Percentiles rank a stretch among this genome's conserved stretches.
Evolutionary conservation across 2,888 invertebrate species (phyloP).

Genomic region (Hydrotaea diabolus): DNA sequence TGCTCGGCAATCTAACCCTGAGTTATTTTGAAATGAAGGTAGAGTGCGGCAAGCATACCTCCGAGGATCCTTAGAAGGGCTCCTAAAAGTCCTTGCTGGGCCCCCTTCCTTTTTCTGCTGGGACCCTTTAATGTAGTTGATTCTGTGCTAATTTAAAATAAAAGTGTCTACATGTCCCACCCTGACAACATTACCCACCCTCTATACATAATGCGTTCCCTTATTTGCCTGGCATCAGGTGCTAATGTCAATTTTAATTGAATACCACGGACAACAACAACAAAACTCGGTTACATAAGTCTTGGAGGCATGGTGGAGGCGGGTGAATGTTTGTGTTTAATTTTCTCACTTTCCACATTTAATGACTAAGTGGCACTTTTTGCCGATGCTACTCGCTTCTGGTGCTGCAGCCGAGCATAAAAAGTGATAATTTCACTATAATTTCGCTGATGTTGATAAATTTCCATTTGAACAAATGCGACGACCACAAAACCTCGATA

Average conservation of each 20-base stretch:
- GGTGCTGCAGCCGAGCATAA: background rate
- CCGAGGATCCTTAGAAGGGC: too few species aligned
- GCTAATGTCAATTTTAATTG: conserved; percentile 7
- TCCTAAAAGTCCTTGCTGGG: too few species aligned
- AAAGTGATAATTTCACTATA: conserved; percentile 21
- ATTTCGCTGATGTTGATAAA: conserved; percentile 12
- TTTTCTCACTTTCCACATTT: background rate
- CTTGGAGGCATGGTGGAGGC: background rate
- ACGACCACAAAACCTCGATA: conserved; percentile 3
- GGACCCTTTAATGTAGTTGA: too few species aligned
- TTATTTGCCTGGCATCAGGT: background rate
- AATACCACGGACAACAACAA: background rate
- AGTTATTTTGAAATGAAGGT: too few species aligned
- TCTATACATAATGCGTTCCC: background rate
- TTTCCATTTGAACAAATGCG: conserved; percentile 28
- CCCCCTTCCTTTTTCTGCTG: too few species aligned
- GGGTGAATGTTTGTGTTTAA: background rate
- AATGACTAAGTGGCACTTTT: conserved; percentile 12
- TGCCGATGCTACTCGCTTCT: background rate
- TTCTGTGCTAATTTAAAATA: too few species aligned
- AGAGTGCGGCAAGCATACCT: too few species aligned
- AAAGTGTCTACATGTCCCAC: too few species aligned
- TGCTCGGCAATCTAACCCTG: too few species aligned
- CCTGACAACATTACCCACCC: too few species aligned
- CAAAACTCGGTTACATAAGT: background rate